Evolutionary conservation across 2,797 vertebrate species (phyloP).

Genomic region (Tapirus indicus): DNA sequence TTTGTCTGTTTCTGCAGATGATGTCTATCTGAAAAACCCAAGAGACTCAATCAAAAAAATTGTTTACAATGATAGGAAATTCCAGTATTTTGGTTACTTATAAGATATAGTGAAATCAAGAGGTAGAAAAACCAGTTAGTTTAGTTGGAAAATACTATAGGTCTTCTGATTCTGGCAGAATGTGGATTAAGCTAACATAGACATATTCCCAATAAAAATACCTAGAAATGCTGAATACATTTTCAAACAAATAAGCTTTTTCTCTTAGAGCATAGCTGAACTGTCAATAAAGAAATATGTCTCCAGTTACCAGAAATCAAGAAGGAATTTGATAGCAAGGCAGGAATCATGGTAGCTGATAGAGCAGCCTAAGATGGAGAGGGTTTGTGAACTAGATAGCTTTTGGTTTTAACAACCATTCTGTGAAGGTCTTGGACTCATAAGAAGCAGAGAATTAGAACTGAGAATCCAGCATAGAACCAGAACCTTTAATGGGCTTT

Average conservation of each 20-base stretch:
- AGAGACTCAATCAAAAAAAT: neutral
- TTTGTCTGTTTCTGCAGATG: neutral
- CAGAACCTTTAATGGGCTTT: neutral
- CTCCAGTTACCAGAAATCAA: neutral
- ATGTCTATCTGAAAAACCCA: neutral
- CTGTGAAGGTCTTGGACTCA: neutral
- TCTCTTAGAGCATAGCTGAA: neutral
- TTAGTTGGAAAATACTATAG: neutral
- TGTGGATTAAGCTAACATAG: neutral
- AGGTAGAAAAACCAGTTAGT: neutral
- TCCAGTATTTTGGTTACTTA: neutral
- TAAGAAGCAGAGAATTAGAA: neutral
- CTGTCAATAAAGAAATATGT: neutral
- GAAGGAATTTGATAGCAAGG: neutral
- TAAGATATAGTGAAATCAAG: neutral
- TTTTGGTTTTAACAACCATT: neutral
- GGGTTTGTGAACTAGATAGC: neutral
- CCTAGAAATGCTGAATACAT: neutral
- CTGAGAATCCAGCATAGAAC: neutral
- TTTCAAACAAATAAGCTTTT: neutral
- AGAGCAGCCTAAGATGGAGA: neutral
- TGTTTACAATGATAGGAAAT: neutral
- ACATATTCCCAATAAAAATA: neutral
- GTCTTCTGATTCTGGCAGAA: neutral
- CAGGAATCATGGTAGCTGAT: neutral